phyloP scores from a whole-genome alignment of 2,797 vertebrate genomes.

The Tarsius wallacei region DNA sequence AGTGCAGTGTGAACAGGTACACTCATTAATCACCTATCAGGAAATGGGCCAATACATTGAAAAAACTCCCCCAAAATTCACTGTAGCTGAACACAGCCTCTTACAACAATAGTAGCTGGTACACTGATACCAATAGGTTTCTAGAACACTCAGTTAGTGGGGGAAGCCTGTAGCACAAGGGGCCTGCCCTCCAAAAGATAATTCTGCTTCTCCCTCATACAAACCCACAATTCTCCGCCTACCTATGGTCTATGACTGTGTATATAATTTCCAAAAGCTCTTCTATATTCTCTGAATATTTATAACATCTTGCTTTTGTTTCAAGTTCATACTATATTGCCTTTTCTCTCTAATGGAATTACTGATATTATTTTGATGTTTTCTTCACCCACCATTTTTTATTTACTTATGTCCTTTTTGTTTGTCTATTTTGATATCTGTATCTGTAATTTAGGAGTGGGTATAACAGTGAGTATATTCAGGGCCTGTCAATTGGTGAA shows the following conservation, averaged over 20 bases:
- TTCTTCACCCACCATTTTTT: background rate
- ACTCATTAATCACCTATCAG: no score
- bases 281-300: background rate
- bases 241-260: background rate
- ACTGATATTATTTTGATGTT: constrained; percentile 1
- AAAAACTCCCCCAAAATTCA: no score
- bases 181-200: no score
- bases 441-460: background rate
- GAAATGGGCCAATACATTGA: no score
- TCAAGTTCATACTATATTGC: background rate
- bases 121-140: no score
- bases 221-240: background rate
- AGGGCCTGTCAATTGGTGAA: background rate
- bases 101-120: no score
- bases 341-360: background rate
- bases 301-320: constrained; percentile 6
- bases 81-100: no score
- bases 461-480: background rate
- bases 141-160: no score
- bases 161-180: no score
- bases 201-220: background rate
- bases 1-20: no score
- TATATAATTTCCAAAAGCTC: background rate
- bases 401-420: background rate
- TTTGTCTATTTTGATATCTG: background rate